phyloP scores from a whole-genome alignment of 2,888 invertebrate genomes.

The Troides aeacus region DNA sequence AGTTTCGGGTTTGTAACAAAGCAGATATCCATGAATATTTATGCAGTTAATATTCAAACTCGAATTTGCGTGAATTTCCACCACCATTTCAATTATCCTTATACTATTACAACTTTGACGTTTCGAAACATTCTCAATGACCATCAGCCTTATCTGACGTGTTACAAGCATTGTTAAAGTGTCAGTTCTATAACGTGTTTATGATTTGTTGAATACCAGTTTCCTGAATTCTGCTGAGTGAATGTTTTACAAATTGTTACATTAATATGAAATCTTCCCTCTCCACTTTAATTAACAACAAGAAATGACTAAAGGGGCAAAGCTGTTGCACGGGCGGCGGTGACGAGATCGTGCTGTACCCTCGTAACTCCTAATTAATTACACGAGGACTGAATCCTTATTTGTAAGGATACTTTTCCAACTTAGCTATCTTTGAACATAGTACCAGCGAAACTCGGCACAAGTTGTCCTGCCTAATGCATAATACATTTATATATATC shows the following conservation, averaged over 20 bases:
- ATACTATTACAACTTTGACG: too few relatives aligned
- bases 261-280: background rate
- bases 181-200: background rate
- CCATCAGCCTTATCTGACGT: too few relatives aligned
- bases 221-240: background rate
- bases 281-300: background rate
- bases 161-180: too few relatives aligned
- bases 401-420: background rate
- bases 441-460: background rate
- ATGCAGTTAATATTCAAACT: constrained; percentile 1
- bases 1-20: constrained; percentile 2
- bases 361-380: constrained; percentile 14
- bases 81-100: background rate
- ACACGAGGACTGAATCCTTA: background rate
- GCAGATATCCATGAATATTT: constrained; percentile 15
- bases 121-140: too few relatives aligned
- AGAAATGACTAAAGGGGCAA: background rate
- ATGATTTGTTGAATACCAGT: background rate
- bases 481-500: background rate
- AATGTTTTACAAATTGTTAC: background rate
- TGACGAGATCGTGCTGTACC: constrained; percentile 3
- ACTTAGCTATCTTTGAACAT: background rate
- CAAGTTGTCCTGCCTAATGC: background rate
- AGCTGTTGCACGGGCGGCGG: background rate
- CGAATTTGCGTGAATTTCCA: background rate